phyloP scores from a whole-genome alignment of 2,888 invertebrate genomes.

The Drosophila colorata region DNA sequence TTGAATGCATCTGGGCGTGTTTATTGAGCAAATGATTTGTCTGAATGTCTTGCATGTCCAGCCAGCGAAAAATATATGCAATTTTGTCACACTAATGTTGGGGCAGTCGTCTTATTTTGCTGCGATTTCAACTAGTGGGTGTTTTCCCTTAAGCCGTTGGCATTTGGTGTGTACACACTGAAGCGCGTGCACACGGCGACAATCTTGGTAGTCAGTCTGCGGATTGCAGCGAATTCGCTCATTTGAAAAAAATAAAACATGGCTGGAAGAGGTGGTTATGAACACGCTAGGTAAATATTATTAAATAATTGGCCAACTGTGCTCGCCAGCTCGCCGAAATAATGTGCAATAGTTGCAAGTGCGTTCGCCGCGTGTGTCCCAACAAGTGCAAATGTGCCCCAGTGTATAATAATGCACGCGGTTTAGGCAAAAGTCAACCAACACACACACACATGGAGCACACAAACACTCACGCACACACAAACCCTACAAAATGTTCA shows the following conservation, averaged over 20 bases:
- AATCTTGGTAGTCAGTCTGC: slow-evolving; percentile 57
- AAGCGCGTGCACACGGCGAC: slow-evolving; percentile 57
- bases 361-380: slow-evolving; percentile 27
- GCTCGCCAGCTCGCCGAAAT: slow-evolving; percentile 36
- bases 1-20: slow-evolving; percentile 13
- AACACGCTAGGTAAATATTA: slow-evolving; percentile 91
- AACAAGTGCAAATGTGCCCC: slow-evolving; percentile 44
- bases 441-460: slow-evolving; percentile 53
- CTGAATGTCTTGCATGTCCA: background rate
- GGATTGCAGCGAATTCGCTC: slow-evolving; percentile 82
- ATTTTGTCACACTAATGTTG: background rate
- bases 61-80: background rate
- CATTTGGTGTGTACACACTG: slow-evolving; percentile 66
- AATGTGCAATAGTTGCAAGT: slow-evolving; percentile 36
- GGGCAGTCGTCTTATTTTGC: background rate
- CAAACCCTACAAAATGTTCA: slow-evolving; percentile 38
- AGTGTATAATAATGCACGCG: slow-evolving; percentile 73
- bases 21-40: background rate
- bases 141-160: slow-evolving; percentile 26
- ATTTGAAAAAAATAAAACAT: slow-evolving; percentile 89
- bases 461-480: slow-evolving; percentile 53
- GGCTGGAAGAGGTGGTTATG: slow-evolving; percentile 95
- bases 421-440: slow-evolving; percentile 62
- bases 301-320: slow-evolving; percentile 68
- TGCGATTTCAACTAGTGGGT: slow-evolving; percentile 13